Evolutionary conservation across 1,140 invertebrate genomes (phyloP).

Genomic region (Anthonomus grandis): DNA sequence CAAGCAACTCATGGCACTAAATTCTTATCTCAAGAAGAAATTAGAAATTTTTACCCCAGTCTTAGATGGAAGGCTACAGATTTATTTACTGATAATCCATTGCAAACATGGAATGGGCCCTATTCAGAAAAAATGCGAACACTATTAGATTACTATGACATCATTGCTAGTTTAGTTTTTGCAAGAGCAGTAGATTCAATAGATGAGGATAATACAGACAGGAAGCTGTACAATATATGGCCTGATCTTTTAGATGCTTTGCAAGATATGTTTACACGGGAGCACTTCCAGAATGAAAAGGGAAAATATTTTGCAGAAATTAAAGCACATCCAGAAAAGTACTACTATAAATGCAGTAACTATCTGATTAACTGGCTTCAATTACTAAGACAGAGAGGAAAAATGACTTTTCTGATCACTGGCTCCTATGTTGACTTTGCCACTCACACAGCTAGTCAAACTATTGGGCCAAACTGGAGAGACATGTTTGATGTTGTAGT

Average conservation of each 20-base stretch:
- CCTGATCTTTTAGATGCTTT: slow-evolving; percentile 63
- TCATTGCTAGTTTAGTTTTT: slow-evolving; percentile 64
- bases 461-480: slow-evolving; percentile 67
- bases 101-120: slow-evolving; percentile 62
- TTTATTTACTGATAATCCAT: slow-evolving; percentile 55
- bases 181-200: slow-evolving; percentile 68
- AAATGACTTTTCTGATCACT: slow-evolving; percentile 69
- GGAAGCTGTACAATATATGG: slow-evolving; percentile 60
- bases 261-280: slow-evolving; percentile 59
- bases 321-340: slow-evolving; percentile 61
- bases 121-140: slow-evolving; percentile 60
- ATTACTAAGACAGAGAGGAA: slow-evolving; percentile 51
- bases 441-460: slow-evolving; percentile 60
- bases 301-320: slow-evolving; percentile 64
- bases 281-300: slow-evolving; percentile 56
- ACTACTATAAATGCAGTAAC: slow-evolving; percentile 59
- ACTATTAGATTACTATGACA: slow-evolving; percentile 76
- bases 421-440: slow-evolving; percentile 76
- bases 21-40: slow-evolving; percentile 56
- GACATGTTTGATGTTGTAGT: slow-evolving; percentile 70
- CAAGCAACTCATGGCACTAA: slow-evolving; percentile 69
- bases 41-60: slow-evolving; percentile 59
- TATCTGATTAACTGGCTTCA: slow-evolving; percentile 64
- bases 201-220: slow-evolving; percentile 54
- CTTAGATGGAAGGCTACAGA: slow-evolving; percentile 58